phyloP scores from a whole-genome alignment of 2,113 vertebrate genomes.

The Craseonycteris thonglongyai region DNA sequence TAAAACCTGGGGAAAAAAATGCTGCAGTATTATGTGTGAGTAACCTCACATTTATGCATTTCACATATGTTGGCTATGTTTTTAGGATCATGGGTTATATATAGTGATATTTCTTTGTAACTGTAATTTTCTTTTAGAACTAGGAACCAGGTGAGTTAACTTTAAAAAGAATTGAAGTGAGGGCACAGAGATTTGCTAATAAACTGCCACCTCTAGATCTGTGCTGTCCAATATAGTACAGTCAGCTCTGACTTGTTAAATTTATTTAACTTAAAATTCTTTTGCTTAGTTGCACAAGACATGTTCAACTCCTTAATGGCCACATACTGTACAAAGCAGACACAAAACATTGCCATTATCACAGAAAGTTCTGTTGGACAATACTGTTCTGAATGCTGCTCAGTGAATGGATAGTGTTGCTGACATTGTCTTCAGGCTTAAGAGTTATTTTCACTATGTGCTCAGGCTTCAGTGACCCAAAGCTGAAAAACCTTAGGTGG shows the following conservation, averaged over 20 bases:
- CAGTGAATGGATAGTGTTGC: neutral
- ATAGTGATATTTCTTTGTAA: neutral
- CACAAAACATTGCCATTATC: neutral
- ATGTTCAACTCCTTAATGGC: neutral
- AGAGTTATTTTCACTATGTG: neutral
- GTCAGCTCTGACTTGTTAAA: neutral
- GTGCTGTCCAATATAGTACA: neutral
- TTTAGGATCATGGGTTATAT: neutral
- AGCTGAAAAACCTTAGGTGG: constrained; percentile 38
- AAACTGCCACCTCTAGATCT: neutral
- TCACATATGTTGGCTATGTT: neutral
- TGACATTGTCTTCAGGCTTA: neutral
- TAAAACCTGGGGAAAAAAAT: neutral
- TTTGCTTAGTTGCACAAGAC: neutral
- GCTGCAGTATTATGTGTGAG: neutral
- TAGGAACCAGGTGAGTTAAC: neutral
- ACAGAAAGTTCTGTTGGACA: neutral
- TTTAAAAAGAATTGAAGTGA: neutral
- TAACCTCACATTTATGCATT: neutral
- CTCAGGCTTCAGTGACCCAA: neutral
- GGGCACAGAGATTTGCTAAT: neutral
- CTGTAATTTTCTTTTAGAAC: neutral
- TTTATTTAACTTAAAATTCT: neutral
- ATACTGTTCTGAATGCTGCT: neutral
- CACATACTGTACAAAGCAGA: neutral